phyloP scores from a whole-genome alignment of 2,888 invertebrate genomes.

The Dinocampus coccinellae region DNA sequence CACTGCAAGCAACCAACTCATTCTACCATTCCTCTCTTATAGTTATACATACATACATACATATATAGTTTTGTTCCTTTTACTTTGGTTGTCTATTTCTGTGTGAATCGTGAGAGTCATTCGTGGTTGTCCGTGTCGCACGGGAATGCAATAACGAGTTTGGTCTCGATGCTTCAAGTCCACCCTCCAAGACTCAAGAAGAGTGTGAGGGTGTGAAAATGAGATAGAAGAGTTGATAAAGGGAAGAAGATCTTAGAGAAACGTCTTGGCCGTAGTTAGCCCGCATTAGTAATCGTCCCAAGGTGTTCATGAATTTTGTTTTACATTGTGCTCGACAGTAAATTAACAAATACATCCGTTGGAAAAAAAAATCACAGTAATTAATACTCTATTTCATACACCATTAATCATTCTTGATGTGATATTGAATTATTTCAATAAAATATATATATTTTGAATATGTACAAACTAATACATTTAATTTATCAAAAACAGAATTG shows the following conservation, averaged over 20 bases:
- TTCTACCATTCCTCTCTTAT: not conserved
- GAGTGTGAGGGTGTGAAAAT: not conserved
- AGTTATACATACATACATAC: not conserved
- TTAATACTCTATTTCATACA: not conserved
- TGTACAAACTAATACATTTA: no score
- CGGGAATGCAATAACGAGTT: conserved; percentile 61
- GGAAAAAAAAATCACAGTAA: not conserved
- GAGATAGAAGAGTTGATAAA: conserved; percentile 19
- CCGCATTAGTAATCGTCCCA: conserved; percentile 63
- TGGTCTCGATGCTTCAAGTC: conserved; percentile 31
- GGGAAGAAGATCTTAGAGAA: conserved; percentile 16
- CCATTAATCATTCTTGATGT: no score
- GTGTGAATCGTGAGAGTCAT: conserved; percentile 30
- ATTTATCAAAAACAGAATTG: no score
- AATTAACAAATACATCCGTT: not conserved
- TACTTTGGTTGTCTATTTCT: conserved; percentile 23
- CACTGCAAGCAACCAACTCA: not conserved
- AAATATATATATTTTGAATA: no score
- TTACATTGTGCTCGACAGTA: conserved; percentile 25
- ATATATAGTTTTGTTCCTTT: conserved; percentile 20
- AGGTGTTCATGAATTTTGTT: conserved; percentile 58
- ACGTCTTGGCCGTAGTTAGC: conserved; percentile 58
- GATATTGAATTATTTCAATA: no score
- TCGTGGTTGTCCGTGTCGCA: conserved; percentile 42
- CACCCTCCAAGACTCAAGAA: conserved; percentile 19